Percentiles rank a stretch among this genome's conserved stretches.
Evolutionary conservation across 1,140 invertebrate species (phyloP).

Genomic region (Psix sp.): DNA sequence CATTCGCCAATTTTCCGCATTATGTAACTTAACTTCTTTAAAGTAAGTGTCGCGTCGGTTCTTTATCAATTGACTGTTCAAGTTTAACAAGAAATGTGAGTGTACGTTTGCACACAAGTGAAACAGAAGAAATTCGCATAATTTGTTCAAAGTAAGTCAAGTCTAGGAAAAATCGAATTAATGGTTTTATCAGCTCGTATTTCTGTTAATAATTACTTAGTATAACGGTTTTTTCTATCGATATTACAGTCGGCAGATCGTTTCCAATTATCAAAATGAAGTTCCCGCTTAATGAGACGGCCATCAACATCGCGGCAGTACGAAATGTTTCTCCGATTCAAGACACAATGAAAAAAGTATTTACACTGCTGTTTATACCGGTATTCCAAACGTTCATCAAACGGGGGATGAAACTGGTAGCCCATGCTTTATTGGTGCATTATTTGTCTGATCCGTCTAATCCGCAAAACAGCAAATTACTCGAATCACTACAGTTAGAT

Average conservation of each 20-base stretch:
- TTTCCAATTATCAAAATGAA: slow-evolving; percentile 5
- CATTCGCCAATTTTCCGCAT: too few species aligned
- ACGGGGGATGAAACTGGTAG: not conserved
- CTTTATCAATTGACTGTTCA: too few species aligned
- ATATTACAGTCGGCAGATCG: not conserved
- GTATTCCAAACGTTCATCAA: slow-evolving; percentile 1
- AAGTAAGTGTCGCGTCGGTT: too few species aligned
- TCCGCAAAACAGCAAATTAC: not conserved
- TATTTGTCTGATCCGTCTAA: slow-evolving; percentile 6
- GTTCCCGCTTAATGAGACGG: not conserved
- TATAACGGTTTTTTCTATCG: too few species aligned
- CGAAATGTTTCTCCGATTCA: not conserved
- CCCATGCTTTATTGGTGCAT: not conserved
- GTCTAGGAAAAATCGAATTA: too few species aligned
- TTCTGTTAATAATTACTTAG: too few species aligned
- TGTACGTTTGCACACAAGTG: too few species aligned
- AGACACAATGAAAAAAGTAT: slow-evolving; percentile 1
- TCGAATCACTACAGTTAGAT: not conserved
- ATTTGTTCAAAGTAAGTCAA: too few species aligned
- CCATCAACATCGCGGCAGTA: not conserved
- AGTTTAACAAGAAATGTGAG: too few species aligned
- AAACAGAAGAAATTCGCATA: too few species aligned
- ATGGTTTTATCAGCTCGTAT: too few species aligned
- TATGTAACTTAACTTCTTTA: too few species aligned
- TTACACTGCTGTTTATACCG: slow-evolving; percentile 1